Conservation (phyloP, 1,140 invertebrate species). For the Drosophila oshimai region DNA sequence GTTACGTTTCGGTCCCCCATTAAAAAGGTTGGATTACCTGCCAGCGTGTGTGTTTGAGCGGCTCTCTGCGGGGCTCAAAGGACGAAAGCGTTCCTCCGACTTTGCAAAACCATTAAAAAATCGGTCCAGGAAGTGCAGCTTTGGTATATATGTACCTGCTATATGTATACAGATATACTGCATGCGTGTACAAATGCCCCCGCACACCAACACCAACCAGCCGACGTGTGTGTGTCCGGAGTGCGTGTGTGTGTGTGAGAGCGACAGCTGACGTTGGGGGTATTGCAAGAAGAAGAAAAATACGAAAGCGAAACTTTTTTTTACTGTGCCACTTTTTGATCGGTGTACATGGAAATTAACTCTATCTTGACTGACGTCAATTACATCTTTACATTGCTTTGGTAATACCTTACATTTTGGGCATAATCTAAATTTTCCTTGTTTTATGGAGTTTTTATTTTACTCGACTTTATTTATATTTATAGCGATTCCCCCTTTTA, state of each 20-base stretch:
- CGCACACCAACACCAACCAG: conserved; percentile 18
- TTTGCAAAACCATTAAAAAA: neutral
- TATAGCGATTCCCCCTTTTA: too few species aligned
- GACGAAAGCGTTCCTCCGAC: neutral
- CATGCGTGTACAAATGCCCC: conserved; percentile 45
- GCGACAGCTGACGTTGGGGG: conserved; percentile 51
- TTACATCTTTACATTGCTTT: conserved; percentile 4
- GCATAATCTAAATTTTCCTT: too few species aligned
- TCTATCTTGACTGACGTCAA: conserved; percentile 1
- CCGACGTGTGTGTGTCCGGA: conserved; percentile 20
- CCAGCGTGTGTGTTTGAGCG: neutral
- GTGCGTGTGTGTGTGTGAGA: conserved; percentile 12
- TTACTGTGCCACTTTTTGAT: conserved; percentile 25
- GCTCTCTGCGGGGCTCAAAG: neutral
- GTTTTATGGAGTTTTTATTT: too few species aligned
- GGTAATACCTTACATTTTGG: neutral
- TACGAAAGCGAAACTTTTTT: conserved; percentile 43
- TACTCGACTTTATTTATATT: too few species aligned
- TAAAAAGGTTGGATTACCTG: conserved; percentile 24
- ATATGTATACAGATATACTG: conserved; percentile 24
- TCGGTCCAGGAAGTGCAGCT: conserved; percentile 33
- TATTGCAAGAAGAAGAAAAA: conserved; percentile 26
- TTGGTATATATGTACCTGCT: conserved; percentile 8
- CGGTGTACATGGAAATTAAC: conserved; percentile 20
- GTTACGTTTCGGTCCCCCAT: conserved; percentile 50